Evolutionary conservation across 1,140 invertebrate genomes (phyloP).

Genomic region (Hirudo medicinalis): DNA sequence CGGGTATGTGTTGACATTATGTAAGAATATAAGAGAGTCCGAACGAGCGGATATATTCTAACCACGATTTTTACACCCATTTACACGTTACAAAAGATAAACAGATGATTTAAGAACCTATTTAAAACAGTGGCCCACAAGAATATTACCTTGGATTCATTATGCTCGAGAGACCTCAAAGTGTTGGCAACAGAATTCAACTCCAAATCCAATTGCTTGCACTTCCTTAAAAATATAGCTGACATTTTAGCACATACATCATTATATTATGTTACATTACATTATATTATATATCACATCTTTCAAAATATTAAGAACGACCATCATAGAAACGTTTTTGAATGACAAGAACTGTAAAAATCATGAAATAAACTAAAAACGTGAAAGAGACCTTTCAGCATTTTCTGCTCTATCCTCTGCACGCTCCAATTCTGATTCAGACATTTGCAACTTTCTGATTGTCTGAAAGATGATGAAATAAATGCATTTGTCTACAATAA

Average conservation of each 20-base stretch:
- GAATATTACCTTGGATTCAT: conserved; percentile 50
- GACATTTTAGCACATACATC: no score
- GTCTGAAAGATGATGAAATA: conserved; percentile 56
- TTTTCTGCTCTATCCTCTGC: conserved; percentile 82
- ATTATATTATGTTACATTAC: no score
- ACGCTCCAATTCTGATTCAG: conserved; percentile 84
- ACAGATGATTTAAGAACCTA: not conserved
- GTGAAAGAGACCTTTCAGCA: conserved; percentile 62
- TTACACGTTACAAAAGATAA: not conserved
- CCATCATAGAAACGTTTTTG: no score
- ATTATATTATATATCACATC: no score
- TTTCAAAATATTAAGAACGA: no score
- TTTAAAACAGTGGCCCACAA: no score
- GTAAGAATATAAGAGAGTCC: not conserved
- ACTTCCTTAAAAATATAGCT: conserved; percentile 35
- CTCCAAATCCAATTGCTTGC: conserved; percentile 38
- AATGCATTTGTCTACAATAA: not conserved
- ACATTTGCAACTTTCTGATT: conserved; percentile 81
- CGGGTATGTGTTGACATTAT: not conserved
- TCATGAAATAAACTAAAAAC: no score
- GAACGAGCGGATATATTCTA: not conserved
- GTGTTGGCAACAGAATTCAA: conserved; percentile 33
- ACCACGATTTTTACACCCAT: not conserved
- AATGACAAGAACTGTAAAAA: no score
- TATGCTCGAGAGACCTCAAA: conserved; percentile 36